Percentiles rank a stretch among this genome's conserved stretches.
Evolutionary conservation across 2,797 vertebrate species (phyloP).

Genomic region (Rhinella marina): DNA sequence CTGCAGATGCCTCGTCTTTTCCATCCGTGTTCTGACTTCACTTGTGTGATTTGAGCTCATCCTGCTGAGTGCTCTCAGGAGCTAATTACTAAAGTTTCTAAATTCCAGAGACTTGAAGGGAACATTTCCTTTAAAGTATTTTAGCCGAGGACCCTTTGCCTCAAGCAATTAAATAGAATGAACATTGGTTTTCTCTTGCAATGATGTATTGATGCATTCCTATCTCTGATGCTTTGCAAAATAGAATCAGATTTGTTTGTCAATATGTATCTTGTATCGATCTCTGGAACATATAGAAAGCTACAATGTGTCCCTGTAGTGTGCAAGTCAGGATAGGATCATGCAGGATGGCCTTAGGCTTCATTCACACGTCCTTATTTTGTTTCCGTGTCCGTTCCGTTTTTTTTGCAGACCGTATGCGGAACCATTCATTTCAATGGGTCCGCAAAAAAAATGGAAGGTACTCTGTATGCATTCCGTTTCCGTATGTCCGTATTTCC

Average conservation of each 20-base stretch:
- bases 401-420: no score
- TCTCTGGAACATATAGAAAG: not conserved
- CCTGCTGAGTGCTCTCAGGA: not conserved
- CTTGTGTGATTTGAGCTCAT: not conserved
- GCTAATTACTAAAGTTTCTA: constrained; percentile 17
- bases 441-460: no score
- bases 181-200: constrained; percentile 27
- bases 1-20: not conserved
- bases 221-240: not conserved
- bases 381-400: no score
- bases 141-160: constrained; percentile 1
- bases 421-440: no score
- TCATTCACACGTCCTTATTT: no score
- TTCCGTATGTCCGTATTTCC: no score
- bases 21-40: not conserved
- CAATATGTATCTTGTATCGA: constrained; percentile 29
- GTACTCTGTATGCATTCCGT: no score
- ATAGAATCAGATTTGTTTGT: not conserved
- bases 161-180: not conserved
- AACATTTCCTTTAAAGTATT: constrained; percentile 27
- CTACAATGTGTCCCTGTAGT: not conserved
- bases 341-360: no score
- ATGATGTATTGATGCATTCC: constrained; percentile 1
- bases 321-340: not conserved
- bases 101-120: constrained; percentile 1